Base-by-base conservation (phyloP, 1,140 invertebrate species). In the Hyposmocoma kahamanoa region DNA sequence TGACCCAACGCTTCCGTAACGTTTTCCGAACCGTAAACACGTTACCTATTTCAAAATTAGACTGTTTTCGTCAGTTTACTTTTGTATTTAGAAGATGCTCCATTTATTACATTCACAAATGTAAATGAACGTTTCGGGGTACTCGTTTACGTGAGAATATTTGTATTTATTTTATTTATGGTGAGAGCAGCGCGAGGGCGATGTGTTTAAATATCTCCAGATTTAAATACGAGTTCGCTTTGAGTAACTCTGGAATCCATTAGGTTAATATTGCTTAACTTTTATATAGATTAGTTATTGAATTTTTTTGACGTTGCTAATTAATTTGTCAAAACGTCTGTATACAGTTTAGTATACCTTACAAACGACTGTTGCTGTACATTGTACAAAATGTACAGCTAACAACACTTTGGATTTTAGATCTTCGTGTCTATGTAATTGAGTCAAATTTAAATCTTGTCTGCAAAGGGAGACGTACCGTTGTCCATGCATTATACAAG, bases 81-180 rank as follows among this genome's bases (percentile, higher is more conserved):
- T 78, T 75, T 57, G 32, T 41, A 9, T 41, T 41, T 41, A 71
- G 63, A 70, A 65, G 62, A 79, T 84, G 75, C 67, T 67, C 74
- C 75, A 81, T 84, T 84, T 84, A 84, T 84, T 78, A 83, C 79
- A 82, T 83, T 76, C 77, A 75, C 72, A 77, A 82, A 83, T 78
- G 75, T 83, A 81, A 84, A 84, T 80, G 75, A 78, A 84, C 75
- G 79, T 78, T 79, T 76, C 70, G 72, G 72, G 67, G 73, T 82
- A 78, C 78, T 70, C 75, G 73, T 69, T 83, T 83, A 83, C 82
- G 82, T 85, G 79, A 85, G 78, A 85, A 83, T 83, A 85, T 85
- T 80, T 80, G 72, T 85, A 83, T 83, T 85, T 85, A 82, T 83
- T 84, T 84, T 84, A 84, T 84, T 84, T 84, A 84, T 84, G 81